A percentile compares a stretch with the other conserved stretches of the same genome.
These are phyloP conservation scores for Piezodorus guildinii DNA, from an alignment of 1,140 invertebrate species.

Conservation along the genomic window DNA sequence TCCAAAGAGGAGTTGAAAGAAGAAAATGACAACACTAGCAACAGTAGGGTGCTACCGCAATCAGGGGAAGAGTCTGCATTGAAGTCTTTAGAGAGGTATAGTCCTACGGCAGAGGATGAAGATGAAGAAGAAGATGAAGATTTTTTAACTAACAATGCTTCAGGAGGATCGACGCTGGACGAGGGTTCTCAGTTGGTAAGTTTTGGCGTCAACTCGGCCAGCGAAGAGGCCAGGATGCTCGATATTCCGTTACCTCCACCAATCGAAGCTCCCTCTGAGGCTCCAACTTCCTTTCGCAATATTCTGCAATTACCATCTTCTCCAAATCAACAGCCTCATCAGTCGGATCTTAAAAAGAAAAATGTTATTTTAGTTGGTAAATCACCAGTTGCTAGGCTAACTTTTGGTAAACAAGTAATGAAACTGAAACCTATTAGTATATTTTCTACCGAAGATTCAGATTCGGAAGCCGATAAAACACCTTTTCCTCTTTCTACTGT, in stretches of 20 bases:
- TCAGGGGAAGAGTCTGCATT: constrained; percentile 7
- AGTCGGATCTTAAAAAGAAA: not conserved
- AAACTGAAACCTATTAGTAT: constrained; percentile 19
- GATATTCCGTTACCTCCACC: constrained; percentile 21
- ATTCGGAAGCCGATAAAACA: constrained; percentile 16
- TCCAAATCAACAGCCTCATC: not conserved
- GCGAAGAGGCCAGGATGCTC: constrained; percentile 21
- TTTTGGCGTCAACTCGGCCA: constrained; percentile 22
- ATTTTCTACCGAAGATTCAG: constrained; percentile 18
- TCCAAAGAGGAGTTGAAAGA: not conserved
- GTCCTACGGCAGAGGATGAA: constrained; percentile 17
- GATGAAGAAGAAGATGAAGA: constrained; percentile 11
- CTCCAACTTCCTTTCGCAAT: constrained; percentile 18
- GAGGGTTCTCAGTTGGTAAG: constrained; percentile 19
- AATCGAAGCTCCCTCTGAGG: not conserved
- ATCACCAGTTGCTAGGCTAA: constrained; percentile 16
- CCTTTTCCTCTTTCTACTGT: not conserved
- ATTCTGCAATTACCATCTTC: constrained; percentile 17
- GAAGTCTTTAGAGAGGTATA: constrained; percentile 16
- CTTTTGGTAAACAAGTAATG: constrained; percentile 17
- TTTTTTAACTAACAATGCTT: not conserved
- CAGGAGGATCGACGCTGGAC: constrained; percentile 9
- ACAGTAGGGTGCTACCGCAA: not conserved
- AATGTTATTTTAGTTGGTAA: not conserved
- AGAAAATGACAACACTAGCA: not conserved